Evolutionary conservation across 1,140 invertebrate species (phyloP), one percentile per base, ranked within the genome.

Genomic region (Drosophila bocqueti): DNA sequence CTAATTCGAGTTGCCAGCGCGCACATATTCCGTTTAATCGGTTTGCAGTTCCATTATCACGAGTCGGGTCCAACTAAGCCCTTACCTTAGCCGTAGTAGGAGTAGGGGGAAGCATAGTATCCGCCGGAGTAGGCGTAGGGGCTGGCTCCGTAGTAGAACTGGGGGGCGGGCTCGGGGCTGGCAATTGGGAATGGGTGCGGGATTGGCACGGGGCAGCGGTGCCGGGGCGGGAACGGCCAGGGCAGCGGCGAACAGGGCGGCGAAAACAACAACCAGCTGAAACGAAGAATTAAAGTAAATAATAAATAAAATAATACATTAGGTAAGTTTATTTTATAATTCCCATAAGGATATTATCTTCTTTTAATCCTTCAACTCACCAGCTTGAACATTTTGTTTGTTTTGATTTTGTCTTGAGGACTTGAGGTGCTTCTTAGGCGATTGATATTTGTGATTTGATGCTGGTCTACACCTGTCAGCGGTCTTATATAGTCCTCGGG

Each of bases 301-400:
- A 13, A 38, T 38, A 13, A 5, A 38, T 15, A 13, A 38, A 38
- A 38, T 36, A 36, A 13, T 36, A 11, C 0, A 36, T 4, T 11
- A 34, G 11, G 10, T 34, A 11, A 4, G 34, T 13, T 38, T 5
- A 47, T 11, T 54, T 36, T 36, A 21, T 6, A 24, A 4, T 13
- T 29, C 8, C 3, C 15, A 5, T 2, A 21, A 16, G 55, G 21
- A 58, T 47, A 18, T 55, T 8, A 43, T 36, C 7, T 36, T 46
- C 36, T 31, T 59, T 36, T 36, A 10, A 40, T 4, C 36, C 59
- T 47, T n/a, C 13, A 47, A 89, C 91, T 89, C 75, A 92, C 91
- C 45, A 92, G 83, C 83, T 92, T 92, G 81, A 92, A 92, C 91
- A 92, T 92, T 83, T 92, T 92, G 79, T 34, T 45, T 65, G 59